A percentile compares a stretch with the other conserved stretches of the same genome.
phyloP scores from a whole-genome alignment of 2,888 invertebrate species.

The Xestoiulus laeticollis region DNA sequence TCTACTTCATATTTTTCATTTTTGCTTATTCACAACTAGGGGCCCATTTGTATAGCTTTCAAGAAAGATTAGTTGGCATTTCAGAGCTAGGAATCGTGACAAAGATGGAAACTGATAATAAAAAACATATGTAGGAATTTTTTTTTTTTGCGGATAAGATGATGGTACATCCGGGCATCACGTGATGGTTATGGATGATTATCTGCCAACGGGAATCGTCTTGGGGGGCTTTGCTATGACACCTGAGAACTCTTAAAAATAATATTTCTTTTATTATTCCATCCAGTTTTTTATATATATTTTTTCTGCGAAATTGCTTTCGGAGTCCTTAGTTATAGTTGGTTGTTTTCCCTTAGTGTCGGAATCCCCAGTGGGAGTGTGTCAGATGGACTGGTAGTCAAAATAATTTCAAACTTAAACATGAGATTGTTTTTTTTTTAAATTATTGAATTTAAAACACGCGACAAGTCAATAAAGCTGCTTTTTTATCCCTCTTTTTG shows the following conservation, averaged over 20 bases:
- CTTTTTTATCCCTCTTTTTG: neutral
- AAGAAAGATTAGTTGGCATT: conserved; percentile 37
- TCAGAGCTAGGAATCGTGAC: conserved; percentile 18
- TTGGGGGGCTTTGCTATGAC: neutral
- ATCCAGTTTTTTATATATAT: conserved; percentile 11
- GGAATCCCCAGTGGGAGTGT: neutral
- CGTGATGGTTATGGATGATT: conserved; percentile 17
- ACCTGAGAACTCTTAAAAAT: conserved; percentile 34
- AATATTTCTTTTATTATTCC: conserved; percentile 33
- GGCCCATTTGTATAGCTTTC: conserved; percentile 29
- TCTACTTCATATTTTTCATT: conserved; percentile 29
- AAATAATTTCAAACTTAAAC: neutral
- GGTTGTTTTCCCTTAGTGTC: neutral
- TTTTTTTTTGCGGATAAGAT: neutral
- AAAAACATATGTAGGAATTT: conserved; percentile 3
- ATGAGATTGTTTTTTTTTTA: neutral
- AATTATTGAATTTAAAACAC: neutral
- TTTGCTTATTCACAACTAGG: conserved; percentile 37
- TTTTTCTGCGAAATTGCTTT: neutral
- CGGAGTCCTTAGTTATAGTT: neutral
- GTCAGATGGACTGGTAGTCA: neutral
- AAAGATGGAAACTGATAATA: conserved; percentile 37
- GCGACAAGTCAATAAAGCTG: neutral
- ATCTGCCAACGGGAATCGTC: neutral
- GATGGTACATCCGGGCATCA: conserved; percentile 20